phyloP scores from a whole-genome alignment of 92 coral and sea anemone species.

The Phenganax marumi region DNA sequence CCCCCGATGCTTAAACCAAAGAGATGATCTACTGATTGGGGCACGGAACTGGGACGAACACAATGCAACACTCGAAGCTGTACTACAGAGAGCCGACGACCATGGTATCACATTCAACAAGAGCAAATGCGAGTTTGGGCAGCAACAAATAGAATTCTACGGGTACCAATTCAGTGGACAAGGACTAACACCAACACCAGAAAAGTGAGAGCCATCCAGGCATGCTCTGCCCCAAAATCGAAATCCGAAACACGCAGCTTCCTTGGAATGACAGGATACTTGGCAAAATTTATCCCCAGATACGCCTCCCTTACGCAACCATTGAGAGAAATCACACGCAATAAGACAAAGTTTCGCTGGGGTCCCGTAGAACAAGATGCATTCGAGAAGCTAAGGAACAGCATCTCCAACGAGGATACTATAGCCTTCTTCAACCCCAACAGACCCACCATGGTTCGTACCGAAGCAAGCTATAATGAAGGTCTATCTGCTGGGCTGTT shows the following conservation, averaged over 20 bases:
- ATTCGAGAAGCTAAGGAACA: conserved; percentile 28
- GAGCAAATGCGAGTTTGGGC: conserved; percentile 44
- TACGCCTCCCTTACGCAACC: background rate
- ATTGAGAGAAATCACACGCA: conserved; percentile 34
- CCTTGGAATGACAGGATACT: too few species aligned
- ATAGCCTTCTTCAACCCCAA: conserved; percentile 45
- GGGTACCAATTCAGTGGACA: conserved; percentile 43
- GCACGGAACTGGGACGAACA: conserved; percentile 42
- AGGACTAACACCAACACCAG: too few species aligned
- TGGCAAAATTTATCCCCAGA: too few species aligned
- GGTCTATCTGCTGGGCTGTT: conserved; percentile 55
- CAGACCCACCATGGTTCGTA: conserved; percentile 42
- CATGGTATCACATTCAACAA: conserved; percentile 52
- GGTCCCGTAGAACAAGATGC: conserved; percentile 28
- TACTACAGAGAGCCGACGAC: conserved; percentile 53
- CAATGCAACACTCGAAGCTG: conserved; percentile 34
- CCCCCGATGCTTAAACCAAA: conserved; percentile 33
- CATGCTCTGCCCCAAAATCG: too few species aligned
- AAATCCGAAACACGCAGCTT: too few species aligned
- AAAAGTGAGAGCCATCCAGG: too few species aligned
- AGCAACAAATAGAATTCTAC: conserved; percentile 52
- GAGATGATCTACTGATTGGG: conserved; percentile 47
- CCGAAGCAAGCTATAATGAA: conserved; percentile 61
- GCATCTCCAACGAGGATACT: conserved; percentile 35
- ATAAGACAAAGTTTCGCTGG: conserved; percentile 33